These are phyloP conservation scores for Aphodius granarius DNA, from an alignment of 2,888 invertebrate genomes.

Conservation along the genomic window DNA sequence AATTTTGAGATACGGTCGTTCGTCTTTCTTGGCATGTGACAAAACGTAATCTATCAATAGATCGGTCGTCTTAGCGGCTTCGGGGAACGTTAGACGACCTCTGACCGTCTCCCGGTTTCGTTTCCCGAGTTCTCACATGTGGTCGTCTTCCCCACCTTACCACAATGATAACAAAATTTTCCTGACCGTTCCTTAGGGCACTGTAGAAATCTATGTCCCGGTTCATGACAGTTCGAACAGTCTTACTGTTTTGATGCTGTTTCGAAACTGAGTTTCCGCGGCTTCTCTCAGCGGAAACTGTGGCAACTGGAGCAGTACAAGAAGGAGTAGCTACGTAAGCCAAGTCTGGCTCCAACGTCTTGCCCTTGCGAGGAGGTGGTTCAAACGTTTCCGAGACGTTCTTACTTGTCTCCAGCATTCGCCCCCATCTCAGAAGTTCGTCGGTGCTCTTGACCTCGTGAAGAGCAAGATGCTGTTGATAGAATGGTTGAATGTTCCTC, in stretches of 20 bases:
- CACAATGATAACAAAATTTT: slow-evolving; percentile 13
- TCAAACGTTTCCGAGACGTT: neutral
- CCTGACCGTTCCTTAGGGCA: neutral
- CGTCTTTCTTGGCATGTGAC: slow-evolving; percentile 19
- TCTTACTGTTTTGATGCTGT: neutral
- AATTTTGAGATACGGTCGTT: slow-evolving; percentile 23
- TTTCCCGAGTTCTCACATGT: slow-evolving; percentile 21
- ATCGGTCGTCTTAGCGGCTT: neutral
- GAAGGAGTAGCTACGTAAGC: neutral
- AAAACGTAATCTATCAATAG: slow-evolving; percentile 16
- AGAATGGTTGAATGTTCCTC: slow-evolving; percentile 18
- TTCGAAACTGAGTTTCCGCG: no score
- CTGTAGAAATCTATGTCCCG: neutral
- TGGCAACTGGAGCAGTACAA: neutral
- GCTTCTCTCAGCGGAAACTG: neutral
- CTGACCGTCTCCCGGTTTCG: neutral
- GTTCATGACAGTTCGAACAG: slow-evolving; percentile 20
- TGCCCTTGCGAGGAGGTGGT: neutral
- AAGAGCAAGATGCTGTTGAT: slow-evolving; percentile 14
- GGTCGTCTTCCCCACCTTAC: neutral
- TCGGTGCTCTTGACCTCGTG: neutral
- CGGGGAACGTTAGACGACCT: neutral
- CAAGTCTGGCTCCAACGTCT: slow-evolving; percentile 17
- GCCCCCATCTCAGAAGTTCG: slow-evolving; percentile 10
- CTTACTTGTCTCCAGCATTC: slow-evolving; percentile 11